Evolutionary conservation across 2,888 invertebrate species (phyloP), one percentile per base, ranked within the genome.

Genomic region (Sesia apiformis): DNA sequence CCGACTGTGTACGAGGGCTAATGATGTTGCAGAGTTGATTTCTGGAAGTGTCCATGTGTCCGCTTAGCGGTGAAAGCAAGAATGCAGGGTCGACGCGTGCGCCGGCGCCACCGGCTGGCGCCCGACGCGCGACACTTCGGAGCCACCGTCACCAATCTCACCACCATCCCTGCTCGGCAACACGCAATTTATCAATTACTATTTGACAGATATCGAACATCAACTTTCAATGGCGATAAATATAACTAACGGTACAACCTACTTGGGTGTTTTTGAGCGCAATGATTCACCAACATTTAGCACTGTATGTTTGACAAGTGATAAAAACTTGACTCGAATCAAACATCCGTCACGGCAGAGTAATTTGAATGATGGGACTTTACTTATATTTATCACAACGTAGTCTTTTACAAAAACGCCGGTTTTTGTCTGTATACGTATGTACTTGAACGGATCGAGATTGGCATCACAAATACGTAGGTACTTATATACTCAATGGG

Each of bases 231-330:
- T 46, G n/a, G 46, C 46, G 23, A 60, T 56, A 43, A 59, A 54
- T 55, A 57, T 53, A 49, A 55, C 56, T 69, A 69, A 70, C 68
- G 68, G 69, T 63, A 53, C 58, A 57, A 63, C 66, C 62, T 64
- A 58, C 56, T 61, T 57, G 7, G 46, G 46, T 46, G n/a, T 46
- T 7, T 46, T 46, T 5, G 46, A 46, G 23, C 4, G 46, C 8
- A 46, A 46, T 46, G 46, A 46, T 6, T 46, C 46, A 46, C 23
- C 4, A 46, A n/a, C 8, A 6, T 46, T 46, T 43, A 43, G n/a
- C 43, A 43, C n/a, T n/a, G 4, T 43, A 3, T 43, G 8, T 43
- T 43, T 43, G 43, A 3, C 43, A 23, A 46, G 4, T 46, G n/a
- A 46, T 23, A 46, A 46, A 46, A 41, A 46, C n/a, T 46, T 8